A percentile compares a stretch with the other conserved stretches of the same genome.
These are phyloP conservation scores for Enteromius mattozi DNA, from an alignment of 2,797 vertebrate species.

Conservation along the genomic window DNA sequence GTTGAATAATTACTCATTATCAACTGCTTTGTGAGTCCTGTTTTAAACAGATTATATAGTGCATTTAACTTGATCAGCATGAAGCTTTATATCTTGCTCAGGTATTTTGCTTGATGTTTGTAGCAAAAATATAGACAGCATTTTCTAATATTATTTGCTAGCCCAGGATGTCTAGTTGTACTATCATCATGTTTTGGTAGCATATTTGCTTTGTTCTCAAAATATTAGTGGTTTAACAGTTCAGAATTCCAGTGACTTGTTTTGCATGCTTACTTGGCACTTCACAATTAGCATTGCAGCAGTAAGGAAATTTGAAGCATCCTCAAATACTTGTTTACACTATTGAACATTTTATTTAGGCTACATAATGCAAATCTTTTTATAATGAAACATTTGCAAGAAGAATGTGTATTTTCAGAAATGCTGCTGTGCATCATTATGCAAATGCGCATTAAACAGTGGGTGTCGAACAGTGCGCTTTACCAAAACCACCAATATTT, in stretches of 20 bases:
- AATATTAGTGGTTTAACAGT: neutral
- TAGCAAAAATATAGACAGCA: neutral
- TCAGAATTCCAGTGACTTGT: neutral
- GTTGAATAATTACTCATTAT: constrained; percentile 1
- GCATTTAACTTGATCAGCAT: neutral
- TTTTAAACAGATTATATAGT: neutral
- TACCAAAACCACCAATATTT: too few species aligned
- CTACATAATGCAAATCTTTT: neutral
- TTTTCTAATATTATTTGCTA: neutral
- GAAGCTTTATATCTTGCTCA: neutral
- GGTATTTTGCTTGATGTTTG: neutral
- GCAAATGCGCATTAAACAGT: neutral
- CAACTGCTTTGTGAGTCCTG: neutral
- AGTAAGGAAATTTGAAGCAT: neutral
- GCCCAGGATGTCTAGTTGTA: neutral
- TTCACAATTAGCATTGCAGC: neutral
- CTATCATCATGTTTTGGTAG: neutral
- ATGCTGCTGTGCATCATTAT: neutral
- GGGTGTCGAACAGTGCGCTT: neutral
- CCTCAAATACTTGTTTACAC: neutral
- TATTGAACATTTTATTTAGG: neutral
- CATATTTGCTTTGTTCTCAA: neutral
- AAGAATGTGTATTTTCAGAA: neutral
- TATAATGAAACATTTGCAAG: neutral
- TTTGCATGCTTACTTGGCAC: too few species aligned